These are phyloP conservation scores for Machimus atricapillus DNA, from an alignment of 2,888 invertebrate species.

Conservation along the genomic window DNA sequence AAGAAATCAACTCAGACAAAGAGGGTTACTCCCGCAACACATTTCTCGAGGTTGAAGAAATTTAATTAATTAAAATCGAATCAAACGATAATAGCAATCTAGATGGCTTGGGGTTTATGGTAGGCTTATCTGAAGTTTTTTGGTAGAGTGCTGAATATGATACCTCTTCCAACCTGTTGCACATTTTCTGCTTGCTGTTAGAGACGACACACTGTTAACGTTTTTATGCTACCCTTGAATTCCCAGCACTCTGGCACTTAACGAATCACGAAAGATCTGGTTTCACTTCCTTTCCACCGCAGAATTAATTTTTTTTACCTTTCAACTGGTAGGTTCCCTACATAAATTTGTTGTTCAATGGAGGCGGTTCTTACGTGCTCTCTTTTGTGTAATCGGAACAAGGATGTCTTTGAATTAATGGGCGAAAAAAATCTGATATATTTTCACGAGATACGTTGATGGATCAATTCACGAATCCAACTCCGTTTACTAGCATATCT, in stretches of 20 bases:
- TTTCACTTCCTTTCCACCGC: constrained; percentile 47
- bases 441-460: background rate
- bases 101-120: background rate
- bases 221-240: background rate
- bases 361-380: constrained; percentile 23
- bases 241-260: constrained; percentile 24
- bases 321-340: background rate
- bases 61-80: background rate
- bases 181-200: background rate
- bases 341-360: background rate
- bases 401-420: background rate
- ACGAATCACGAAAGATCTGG: constrained; percentile 46
- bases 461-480: constrained; percentile 4
- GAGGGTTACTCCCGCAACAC: background rate
- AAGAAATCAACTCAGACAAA: background rate
- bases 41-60: background rate
- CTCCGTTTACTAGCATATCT: background rate
- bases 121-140: background rate
- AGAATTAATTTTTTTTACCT: constrained; percentile 31
- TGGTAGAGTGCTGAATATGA: background rate
- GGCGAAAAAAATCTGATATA: constrained; percentile 19
- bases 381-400: constrained; percentile 1
- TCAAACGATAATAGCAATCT: background rate
- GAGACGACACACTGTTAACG: background rate
- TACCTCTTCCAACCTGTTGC: background rate